These are phyloP conservation scores for Clarias pachynema DNA, from an alignment of 2,797 vertebrate genomes.

Conservation along the genomic window DNA sequence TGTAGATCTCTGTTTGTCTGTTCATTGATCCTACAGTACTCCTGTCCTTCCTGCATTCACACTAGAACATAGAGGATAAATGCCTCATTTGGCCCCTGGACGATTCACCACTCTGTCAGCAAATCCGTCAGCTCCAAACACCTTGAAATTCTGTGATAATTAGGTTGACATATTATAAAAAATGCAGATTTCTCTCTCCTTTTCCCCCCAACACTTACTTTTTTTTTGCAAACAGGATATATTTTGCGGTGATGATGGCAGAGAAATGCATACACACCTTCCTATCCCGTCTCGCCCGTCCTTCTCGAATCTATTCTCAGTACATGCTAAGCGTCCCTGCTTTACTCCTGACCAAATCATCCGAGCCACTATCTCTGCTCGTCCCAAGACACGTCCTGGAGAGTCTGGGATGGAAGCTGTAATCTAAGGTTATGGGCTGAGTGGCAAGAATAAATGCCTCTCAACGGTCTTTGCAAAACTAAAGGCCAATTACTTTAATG, in stretches of 20 bases:
- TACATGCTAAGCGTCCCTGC: background rate
- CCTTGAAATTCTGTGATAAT: slow-evolving; percentile 37
- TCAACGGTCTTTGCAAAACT: slow-evolving; percentile 46
- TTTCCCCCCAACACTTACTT: background rate
- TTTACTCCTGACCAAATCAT: slow-evolving; percentile 19
- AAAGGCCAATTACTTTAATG: slow-evolving; percentile 60
- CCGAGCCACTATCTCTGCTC: background rate
- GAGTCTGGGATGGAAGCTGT: slow-evolving; percentile 27
- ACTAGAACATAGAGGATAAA: background rate
- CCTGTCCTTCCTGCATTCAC: background rate
- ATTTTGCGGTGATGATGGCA: background rate
- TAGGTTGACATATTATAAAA: slow-evolving; percentile 24
- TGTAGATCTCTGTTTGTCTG: background rate
- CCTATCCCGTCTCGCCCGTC: slow-evolving; percentile 5
- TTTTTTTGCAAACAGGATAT: slow-evolving; percentile 23
- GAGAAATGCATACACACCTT: slow-evolving; percentile 20
- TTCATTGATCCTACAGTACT: background rate
- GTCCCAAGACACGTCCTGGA: background rate
- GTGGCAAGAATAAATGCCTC: slow-evolving; percentile 52
- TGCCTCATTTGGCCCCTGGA: slow-evolving; percentile 13
- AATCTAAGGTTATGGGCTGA: slow-evolving; percentile 52
- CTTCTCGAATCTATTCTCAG: slow-evolving; percentile 28
- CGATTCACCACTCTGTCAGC: slow-evolving; percentile 18
- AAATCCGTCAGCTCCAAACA: slow-evolving; percentile 25
- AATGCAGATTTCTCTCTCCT: slow-evolving; percentile 1